phyloP scores from a whole-genome alignment of 2,888 invertebrate species.

The Mythimna albipuncta region DNA sequence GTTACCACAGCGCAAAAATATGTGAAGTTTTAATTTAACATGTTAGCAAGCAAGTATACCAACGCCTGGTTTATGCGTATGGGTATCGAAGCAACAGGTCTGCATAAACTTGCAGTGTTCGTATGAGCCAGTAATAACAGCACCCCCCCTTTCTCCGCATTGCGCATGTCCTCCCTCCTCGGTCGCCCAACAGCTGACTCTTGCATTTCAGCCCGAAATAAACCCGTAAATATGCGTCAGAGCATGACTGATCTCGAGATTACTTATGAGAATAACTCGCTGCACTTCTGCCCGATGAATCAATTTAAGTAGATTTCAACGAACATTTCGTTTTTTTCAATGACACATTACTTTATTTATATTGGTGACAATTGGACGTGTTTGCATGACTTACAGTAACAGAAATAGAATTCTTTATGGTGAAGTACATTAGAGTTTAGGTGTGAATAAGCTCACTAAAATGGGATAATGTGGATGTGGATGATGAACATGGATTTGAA shows the following conservation, averaged over 20 bases:
- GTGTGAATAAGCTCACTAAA: slow-evolving; percentile 13
- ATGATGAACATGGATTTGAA: not conserved
- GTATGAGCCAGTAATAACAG: slow-evolving; percentile 62
- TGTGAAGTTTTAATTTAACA: slow-evolving; percentile 11
- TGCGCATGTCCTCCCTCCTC: slow-evolving; percentile 40
- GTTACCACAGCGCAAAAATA: not conserved
- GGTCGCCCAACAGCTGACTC: slow-evolving; percentile 66
- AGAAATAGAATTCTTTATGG: slow-evolving; percentile 24
- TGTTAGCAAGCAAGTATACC: slow-evolving; percentile 12
- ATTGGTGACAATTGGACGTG: slow-evolving; percentile 32
- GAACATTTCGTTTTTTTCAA: slow-evolving; percentile 52
- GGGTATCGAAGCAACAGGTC: slow-evolving; percentile 46
- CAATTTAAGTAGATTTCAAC: slow-evolving; percentile 63
- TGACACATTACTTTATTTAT: slow-evolving; percentile 59
- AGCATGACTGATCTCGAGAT: slow-evolving; percentile 72
- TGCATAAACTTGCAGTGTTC: slow-evolving; percentile 58
- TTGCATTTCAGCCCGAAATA: slow-evolving; percentile 76
- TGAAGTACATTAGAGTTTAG: not conserved
- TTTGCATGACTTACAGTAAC: slow-evolving; percentile 27
- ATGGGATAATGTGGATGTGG: not conserved
- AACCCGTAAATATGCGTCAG: slow-evolving; percentile 76
- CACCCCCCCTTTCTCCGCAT: slow-evolving; percentile 52
- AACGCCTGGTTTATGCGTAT: slow-evolving; percentile 45
- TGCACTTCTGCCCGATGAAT: slow-evolving; percentile 69
- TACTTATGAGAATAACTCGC: slow-evolving; percentile 71